These are phyloP conservation scores for roundworm (Caenorhabditis elegans) DNA, from an alignment of 1,140 invertebrate genomes.

Conservation along the genomic window WBcel235 BX284604.4:7513501-7514000, in stretches of 20 bases:
- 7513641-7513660: slow-evolving; percentile 5
- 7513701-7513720: too few species aligned
- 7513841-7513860: slow-evolving; percentile 69
- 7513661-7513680: neutral
- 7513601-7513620: neutral
- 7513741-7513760: slow-evolving; percentile 37
- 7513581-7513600: slow-evolving; percentile 32
- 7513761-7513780: slow-evolving; percentile 25
- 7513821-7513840: slow-evolving; percentile 42
- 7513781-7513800: slow-evolving; percentile 42
- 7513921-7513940: slow-evolving; percentile 89
- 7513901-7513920: slow-evolving; percentile 76
- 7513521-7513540: slow-evolving; percentile 81
- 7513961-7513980: slow-evolving; percentile 89
- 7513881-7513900: slow-evolving; percentile 75
- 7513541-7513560: slow-evolving; percentile 91
- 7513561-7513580: slow-evolving; percentile 52
- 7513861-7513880: slow-evolving; percentile 96
- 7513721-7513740: too few species aligned
- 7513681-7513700: neutral
- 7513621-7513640: neutral
- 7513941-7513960: slow-evolving; percentile 82
- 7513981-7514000: slow-evolving; percentile 81
- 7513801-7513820: slow-evolving; percentile 40
- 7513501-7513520: slow-evolving; percentile 95